A percentile compares a stretch with the other conserved stretches of the same genome.
phyloP scores from a whole-genome alignment of 2,113 vertebrate species.

The Apeltes quadracus region DNA sequence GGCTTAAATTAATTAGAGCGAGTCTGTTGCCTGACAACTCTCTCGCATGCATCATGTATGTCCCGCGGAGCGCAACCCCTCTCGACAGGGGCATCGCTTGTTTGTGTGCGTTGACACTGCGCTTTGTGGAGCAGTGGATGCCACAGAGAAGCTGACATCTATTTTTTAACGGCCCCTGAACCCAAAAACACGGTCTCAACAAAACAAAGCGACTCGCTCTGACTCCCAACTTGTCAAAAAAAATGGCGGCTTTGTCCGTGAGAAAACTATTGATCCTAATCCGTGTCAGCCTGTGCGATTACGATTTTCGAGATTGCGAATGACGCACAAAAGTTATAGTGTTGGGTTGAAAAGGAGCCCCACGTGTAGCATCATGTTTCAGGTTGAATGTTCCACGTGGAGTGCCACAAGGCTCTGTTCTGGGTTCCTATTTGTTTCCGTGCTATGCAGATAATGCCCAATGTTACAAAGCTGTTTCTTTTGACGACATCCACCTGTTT shows the following conservation, averaged over 20 bases:
- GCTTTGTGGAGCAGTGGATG: neutral
- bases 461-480: neutral
- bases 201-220: neutral
- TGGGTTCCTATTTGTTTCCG: neutral
- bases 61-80: neutral
- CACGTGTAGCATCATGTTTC: neutral
- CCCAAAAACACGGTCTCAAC: neutral
- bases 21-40: constrained; percentile 32
- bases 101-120: neutral
- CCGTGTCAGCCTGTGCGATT: no score
- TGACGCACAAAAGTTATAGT: no score
- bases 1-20: constrained; percentile 30
- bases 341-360: no score
- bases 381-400: neutral
- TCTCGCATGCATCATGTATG: neutral
- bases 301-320: no score
- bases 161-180: neutral
- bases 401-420: constrained; percentile 11
- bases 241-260: no score
- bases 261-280: no score
- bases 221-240: no score
- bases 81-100: constrained; percentile 3
- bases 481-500: neutral
- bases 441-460: neutral
- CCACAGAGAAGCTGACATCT: neutral